Conservation (phyloP, 2,888 invertebrate genomes). For the Heliconius cydno region DNA sequence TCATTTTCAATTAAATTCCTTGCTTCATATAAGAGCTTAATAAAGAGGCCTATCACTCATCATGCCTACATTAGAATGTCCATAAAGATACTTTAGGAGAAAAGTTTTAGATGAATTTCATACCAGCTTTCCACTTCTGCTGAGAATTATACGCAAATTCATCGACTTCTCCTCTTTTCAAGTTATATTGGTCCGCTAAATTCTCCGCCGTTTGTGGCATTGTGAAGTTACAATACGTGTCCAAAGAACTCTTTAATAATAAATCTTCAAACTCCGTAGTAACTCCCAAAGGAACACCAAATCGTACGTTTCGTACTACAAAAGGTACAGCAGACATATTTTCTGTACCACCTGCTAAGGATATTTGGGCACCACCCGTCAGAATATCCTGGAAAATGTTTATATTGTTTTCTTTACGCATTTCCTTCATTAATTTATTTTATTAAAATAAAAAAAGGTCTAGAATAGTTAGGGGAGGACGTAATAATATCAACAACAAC, state of each 20-base stretch:
- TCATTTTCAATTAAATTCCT: no score
- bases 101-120: neutral
- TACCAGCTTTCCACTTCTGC: constrained; percentile 92
- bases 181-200: constrained; percentile 90
- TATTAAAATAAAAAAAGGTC: no score
- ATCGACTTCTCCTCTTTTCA: constrained; percentile 93
- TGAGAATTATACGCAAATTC: constrained; percentile 94
- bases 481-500: no score
- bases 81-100: neutral
- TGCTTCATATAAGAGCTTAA: no score
- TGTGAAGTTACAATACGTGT: constrained; percentile 93
- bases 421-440: no score
- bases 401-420: neutral
- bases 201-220: constrained; percentile 99
- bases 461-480: no score
- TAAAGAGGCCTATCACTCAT: neutral
- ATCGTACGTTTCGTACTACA: constrained; percentile 91
- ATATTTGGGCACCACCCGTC: constrained; percentile 91
- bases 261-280: constrained; percentile 92
- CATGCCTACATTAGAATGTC: neutral
- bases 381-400: constrained; percentile 90
- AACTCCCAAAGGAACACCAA: constrained; percentile 92
- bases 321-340: constrained; percentile 97
- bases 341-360: constrained; percentile 95
- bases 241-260: constrained; percentile 89